Evolutionary conservation across 2,797 vertebrate species (phyloP).

Genomic region (Merluccius polli): DNA sequence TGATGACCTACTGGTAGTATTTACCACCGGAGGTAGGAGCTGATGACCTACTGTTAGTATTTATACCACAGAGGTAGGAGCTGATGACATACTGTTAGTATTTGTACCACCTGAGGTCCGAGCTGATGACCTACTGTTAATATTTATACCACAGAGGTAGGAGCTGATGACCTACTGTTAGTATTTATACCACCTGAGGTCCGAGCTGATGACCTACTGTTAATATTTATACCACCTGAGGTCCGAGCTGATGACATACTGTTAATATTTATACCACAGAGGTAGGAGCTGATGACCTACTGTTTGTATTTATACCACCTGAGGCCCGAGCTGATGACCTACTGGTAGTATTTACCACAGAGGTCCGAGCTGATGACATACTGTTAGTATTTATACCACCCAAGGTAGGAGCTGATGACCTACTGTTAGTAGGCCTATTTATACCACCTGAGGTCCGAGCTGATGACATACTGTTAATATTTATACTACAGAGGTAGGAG

Average conservation of each 20-base stretch:
- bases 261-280: slow-evolving; percentile 83
- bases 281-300: slow-evolving; percentile 61
- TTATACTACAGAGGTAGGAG: slow-evolving; percentile 87
- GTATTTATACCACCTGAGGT: slow-evolving; percentile 98
- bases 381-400: slow-evolving; percentile 79
- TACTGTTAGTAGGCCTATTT: too few relatives aligned
- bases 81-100: not conserved
- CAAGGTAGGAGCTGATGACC: slow-evolving; percentile 73
- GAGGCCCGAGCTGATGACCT: slow-evolving; percentile 72
- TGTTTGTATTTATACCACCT: slow-evolving; percentile 80
- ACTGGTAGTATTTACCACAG: slow-evolving; percentile 78
- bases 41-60: not conserved
- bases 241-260: slow-evolving; percentile 53
- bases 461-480: not conserved
- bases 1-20: slow-evolving; percentile 43
- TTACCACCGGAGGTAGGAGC: slow-evolving; percentile 86
- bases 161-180: not conserved
- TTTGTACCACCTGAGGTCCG: slow-evolving; percentile 94
- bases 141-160: slow-evolving; percentile 95
- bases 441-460: slow-evolving; percentile 88
- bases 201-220: slow-evolving; percentile 7
- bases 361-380: slow-evolving; percentile 68
- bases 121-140: not conserved
- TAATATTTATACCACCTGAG: slow-evolving; percentile 90
- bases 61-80: slow-evolving; percentile 89